Evolutionary conservation across 2,113 vertebrate genomes (phyloP).

Genomic region (Coryphaenoides rupestris): DNA sequence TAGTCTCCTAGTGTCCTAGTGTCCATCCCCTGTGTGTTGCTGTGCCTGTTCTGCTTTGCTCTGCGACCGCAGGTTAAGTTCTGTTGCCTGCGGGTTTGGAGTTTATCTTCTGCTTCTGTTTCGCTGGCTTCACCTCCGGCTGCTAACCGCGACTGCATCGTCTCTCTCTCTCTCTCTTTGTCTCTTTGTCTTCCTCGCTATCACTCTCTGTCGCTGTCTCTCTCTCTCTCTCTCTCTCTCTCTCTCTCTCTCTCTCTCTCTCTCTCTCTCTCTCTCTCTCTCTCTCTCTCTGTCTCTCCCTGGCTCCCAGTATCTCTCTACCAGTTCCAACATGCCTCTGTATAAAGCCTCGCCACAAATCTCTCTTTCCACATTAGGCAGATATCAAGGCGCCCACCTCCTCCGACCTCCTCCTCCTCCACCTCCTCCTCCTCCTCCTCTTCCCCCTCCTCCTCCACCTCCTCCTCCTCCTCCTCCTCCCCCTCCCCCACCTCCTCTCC

Average conservation of each 20-base stretch:
- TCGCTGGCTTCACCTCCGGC: background rate
- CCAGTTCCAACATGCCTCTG: conserved; percentile 47
- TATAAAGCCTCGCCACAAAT: conserved; percentile 55
- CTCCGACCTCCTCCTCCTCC: no score
- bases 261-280: conserved; percentile 29
- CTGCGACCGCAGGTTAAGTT: background rate
- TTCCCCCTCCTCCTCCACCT: no score
- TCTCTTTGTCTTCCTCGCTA: background rate
- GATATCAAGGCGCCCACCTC: conserved; percentile 30
- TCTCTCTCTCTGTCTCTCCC: conserved; percentile 16
- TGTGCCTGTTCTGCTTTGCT: conserved; percentile 14
- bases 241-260: conserved; percentile 14
- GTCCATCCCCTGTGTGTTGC: background rate
- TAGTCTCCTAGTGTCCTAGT: no score
- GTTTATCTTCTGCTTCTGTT: no score
- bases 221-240: conserved; percentile 2
- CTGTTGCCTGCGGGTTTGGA: no score
- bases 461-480: conserved; percentile 69
- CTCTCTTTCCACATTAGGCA: conserved; percentile 49
- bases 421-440: conserved; percentile 72
- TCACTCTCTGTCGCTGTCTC: background rate
- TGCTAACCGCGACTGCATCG: background rate
- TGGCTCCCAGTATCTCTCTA: conserved; percentile 25
- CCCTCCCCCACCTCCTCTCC: conserved; percentile 72
- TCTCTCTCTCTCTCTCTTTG: background rate